Evolutionary conservation across 2,888 invertebrate genomes (phyloP), one percentile per base, ranked within the genome.

Genomic region (Cerastoderma edule): DNA sequence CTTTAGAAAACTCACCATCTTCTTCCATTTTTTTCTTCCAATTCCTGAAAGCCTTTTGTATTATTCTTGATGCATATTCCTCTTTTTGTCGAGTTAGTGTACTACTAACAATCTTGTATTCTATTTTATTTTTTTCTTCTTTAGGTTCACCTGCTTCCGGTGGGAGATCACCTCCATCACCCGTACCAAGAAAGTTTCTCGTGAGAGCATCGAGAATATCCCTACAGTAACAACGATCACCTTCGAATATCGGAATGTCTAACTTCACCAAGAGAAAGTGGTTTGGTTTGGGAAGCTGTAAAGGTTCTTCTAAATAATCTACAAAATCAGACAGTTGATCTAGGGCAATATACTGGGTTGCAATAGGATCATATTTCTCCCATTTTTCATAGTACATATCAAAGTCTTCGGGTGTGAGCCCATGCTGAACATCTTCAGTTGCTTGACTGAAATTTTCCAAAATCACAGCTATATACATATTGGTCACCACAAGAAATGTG

Each of bases 381-480:
- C 99, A 99, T 90, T 98, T 98, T 94, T 99, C 99, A 93, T 99
- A 99, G 94, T 98, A 99, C 98, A 99, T 98, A 80, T 99, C 99
- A 94, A 99, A 99, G 94, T 99, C 99, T 94, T 99, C 99, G 93
- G 98, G 98, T 74, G 99, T 99, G 83, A 99, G 95, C 2, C 93
- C 94, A 84, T 93, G 93, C 86, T 94, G 93, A 83, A 99, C 99
- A 93, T 99, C 99, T 94, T 99, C 99, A 81, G 98, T 99, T 84
- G 99, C 99, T 89, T 97, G 98, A 87, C 98, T 98, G 94, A 99
- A 99, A 94, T 99, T 99, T 94, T 99, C 99, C 94, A 99, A 95
- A 93, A 99, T 99, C 93, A 99, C 99, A 92, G 99, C 99, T 94
- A 99, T 99, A 95, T 99, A 99, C 99, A 99, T 99, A 95, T 99